Conservation (phyloP, 64 coral and sea anemone species). For the Dendronephthya gigantea region DNA sequence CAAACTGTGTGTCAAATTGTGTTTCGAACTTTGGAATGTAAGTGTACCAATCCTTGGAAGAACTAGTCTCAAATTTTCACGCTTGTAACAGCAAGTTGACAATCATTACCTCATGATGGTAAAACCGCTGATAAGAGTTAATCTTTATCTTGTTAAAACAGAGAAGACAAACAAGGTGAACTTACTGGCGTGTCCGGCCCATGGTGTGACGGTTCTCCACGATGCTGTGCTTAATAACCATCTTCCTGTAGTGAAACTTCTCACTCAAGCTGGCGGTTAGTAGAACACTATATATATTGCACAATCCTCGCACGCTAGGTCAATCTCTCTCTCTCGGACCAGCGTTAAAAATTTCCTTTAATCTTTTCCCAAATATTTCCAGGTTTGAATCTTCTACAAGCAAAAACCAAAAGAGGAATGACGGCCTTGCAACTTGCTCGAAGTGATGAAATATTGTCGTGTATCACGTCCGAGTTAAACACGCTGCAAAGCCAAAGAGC, state of each 20-base stretch:
- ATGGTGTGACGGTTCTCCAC: conserved; percentile 75
- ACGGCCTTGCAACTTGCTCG: conserved; percentile 26
- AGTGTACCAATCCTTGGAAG: not conserved
- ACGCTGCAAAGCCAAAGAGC: not conserved
- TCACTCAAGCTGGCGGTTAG: conserved; percentile 68
- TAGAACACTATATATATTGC: too few relatives aligned
- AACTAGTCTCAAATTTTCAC: too few relatives aligned
- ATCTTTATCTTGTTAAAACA: too few relatives aligned
- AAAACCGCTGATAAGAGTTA: too few relatives aligned
- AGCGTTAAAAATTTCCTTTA: not conserved
- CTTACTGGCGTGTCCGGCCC: conserved; percentile 41
- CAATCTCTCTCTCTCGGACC: too few relatives aligned
- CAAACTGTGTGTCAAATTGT: too few relatives aligned
- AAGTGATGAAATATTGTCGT: not conserved
- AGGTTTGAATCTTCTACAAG: conserved; percentile 40
- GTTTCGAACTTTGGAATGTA: too few relatives aligned
- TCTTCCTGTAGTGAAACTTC: conserved; percentile 55
- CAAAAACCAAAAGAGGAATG: conserved; percentile 22
- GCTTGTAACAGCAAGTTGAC: not conserved
- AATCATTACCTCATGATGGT: too few relatives aligned
- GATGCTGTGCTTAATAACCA: conserved; percentile 74
- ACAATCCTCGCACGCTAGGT: too few relatives aligned
- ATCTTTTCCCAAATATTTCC: not conserved
- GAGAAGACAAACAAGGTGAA: conserved; percentile 29
- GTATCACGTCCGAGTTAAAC: not conserved